Base-by-base conservation (phyloP, 2,113 vertebrate genomes). In the Pardalotus punctatus region DNA sequence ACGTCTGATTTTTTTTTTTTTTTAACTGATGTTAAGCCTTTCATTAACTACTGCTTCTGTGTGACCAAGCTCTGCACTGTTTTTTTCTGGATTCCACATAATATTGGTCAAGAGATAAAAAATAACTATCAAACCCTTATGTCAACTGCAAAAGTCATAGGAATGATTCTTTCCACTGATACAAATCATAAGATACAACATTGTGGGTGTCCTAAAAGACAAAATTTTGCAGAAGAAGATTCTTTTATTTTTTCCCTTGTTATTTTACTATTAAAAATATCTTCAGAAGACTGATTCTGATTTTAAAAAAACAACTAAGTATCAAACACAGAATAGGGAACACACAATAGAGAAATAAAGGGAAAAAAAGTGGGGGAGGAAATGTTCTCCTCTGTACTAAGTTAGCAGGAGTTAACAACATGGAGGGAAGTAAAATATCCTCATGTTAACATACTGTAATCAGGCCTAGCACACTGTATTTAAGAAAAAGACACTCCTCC, bases 371-470 rank as follows among this genome's bases (percentile, higher is more conserved):
- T 42, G 2, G 7, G 3, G 1, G 5, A 3, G 4, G 4, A 43
- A 18, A 50, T 19, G 22, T 3, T 38, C 9, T 9, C 11, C 54
- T 72, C 21, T 69, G 4, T 65, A 12, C 4, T n/a, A 82, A 36
- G 3, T 61, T 48, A 90, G 43, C 0, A 43, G 5, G 18, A 72
- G 1, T 31, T 35, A 29, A 28, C 1, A 2, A 7, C 22, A 28
- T 64, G 38, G 43, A 43, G 17, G 25, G 25, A 71, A 6, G 5
- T 33, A 62, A 43, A 19, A 4, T 28, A 76, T 12, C 7, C 40
- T 36, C 24, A 24, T 3, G 3, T 82, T 82, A 1, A 0, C 4
- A 50, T 36, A 14, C 1, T 45, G 18, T 24, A 35, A 48, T 27
- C 15, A 51, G 13, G 11, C 28, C 29, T 51, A 83, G 7, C 10